These are phyloP conservation scores for Myiozetetes cayanensis DNA, from an alignment of 2,113 vertebrate species.

Conservation along the genomic window DNA sequence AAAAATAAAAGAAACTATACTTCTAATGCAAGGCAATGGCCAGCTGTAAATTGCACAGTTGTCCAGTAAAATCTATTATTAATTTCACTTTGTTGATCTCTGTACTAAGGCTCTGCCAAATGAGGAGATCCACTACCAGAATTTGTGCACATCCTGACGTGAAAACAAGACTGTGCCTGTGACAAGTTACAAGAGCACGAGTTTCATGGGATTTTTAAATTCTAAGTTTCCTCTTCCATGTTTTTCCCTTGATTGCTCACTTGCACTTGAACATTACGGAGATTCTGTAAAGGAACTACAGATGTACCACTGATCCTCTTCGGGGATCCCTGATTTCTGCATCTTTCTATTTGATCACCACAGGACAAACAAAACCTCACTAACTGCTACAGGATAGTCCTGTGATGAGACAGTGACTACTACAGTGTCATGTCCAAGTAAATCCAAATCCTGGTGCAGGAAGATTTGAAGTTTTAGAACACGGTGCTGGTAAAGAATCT, in stretches of 20 bases:
- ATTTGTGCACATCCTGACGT: not conserved
- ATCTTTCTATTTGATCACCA: not conserved
- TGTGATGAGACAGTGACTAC: not conserved
- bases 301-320: accelerated
- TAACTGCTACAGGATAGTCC: not conserved
- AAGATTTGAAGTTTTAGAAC: not conserved
- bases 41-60: not conserved
- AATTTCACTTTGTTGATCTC: not conserved
- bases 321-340: not conserved
- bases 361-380: not conserved
- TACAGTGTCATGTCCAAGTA: not conserved
- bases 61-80: not conserved
- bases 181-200: not conserved
- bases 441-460: not conserved
- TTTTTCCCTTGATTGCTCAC: not conserved
- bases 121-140: not conserved
- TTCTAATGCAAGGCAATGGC: not conserved
- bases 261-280: not conserved
- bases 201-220: not conserved
- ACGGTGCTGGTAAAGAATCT: not conserved
- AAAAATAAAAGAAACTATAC: not conserved
- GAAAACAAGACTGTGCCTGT: not conserved
- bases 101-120: not conserved
- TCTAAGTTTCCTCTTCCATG: not conserved
- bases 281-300: not conserved